Base-by-base conservation (phyloP, 2,113 vertebrate species). In the Hippocampus comes region DNA sequence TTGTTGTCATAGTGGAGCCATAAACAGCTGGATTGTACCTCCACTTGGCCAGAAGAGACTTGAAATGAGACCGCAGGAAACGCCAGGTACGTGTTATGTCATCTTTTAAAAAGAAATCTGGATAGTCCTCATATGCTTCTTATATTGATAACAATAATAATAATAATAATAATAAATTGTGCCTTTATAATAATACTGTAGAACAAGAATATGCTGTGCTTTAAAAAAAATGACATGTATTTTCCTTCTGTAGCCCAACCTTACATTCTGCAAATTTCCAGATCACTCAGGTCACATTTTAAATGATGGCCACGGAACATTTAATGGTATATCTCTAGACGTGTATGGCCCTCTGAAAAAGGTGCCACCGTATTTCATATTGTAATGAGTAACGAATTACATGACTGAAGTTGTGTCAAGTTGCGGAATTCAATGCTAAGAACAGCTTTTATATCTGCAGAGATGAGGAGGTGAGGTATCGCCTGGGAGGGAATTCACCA, bases 391-490 rank as follows among this genome's bases (percentile, higher is more conserved):
- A 34, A 34, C 5, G 30, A 34, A 34, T 34, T 34, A 34, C 30
- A 34, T 34, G 30, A 34, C 30, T 34, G 30, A 34, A 34, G 30
- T 30, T 30, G 30, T 30, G 15, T 59, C 15, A 27, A 27, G 10
- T 15, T 15, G 4, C 15, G 27, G 17, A 25, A 21, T 46, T 74
- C 63, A 46, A 53, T 68, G 64, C 42, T 63, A 1, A 12, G 2
- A 53, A 41, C 46, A 73, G 18, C 34, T 57, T 78, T 49, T 18
- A 18, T 46, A 59, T 72, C 61, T 61, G 73, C 85, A 90, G 88
- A 68, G 78, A 55, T 88, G 79, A 80, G 55, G 66, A 85, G 78
- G 83, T 72, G 60, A 80, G 61, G 57, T 56, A 8, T 48, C 23
- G n/a, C 64, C 67, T 41, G 42, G 38, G 0, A 1, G 34, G 70